Percentiles rank a stretch among this genome's conserved stretches.
Evolutionary conservation across 2,797 vertebrate species (phyloP).

Genomic region (Mormyrops boulengeri): DNA sequence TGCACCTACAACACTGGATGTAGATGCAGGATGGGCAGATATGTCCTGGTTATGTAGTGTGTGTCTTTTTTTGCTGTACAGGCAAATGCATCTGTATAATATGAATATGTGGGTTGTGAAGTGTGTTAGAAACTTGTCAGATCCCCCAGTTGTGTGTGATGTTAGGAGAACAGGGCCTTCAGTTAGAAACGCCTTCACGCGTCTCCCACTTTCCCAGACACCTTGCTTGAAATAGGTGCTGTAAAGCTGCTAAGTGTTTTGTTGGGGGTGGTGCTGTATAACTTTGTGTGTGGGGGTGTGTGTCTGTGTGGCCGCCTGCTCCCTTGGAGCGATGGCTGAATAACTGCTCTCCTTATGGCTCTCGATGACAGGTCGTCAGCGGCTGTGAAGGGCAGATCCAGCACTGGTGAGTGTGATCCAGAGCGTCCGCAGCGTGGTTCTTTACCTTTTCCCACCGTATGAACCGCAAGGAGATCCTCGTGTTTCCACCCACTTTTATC

Average conservation of each 20-base stretch:
- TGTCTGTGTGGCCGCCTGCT: neutral
- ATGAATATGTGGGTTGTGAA: neutral
- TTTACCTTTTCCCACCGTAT: neutral
- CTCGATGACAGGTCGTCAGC: constrained; percentile 75
- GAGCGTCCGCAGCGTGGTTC: neutral
- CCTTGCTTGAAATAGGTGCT: neutral
- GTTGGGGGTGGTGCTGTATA: neutral
- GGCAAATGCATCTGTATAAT: neutral
- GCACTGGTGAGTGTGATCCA: constrained; percentile 68
- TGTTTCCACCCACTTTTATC: constrained; percentile 49
- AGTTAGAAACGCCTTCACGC: neutral
- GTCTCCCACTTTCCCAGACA: neutral
- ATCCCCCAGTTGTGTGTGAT: neutral
- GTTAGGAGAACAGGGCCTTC: neutral
- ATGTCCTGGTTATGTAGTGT: neutral
- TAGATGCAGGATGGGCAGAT: neutral
- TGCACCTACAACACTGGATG: neutral
- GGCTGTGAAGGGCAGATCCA: constrained; percentile 71
- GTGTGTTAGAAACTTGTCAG: constrained; percentile 5
- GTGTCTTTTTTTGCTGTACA: neutral
- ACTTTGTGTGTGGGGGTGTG: neutral
- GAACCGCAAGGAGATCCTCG: neutral
- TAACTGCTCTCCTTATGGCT: constrained; percentile 31
- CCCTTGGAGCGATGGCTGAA: neutral
- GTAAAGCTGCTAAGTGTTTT: neutral